These are phyloP conservation scores for Triplophysa dalaica DNA, from an alignment of 2,113 vertebrate genomes.

Conservation along the genomic window DNA sequence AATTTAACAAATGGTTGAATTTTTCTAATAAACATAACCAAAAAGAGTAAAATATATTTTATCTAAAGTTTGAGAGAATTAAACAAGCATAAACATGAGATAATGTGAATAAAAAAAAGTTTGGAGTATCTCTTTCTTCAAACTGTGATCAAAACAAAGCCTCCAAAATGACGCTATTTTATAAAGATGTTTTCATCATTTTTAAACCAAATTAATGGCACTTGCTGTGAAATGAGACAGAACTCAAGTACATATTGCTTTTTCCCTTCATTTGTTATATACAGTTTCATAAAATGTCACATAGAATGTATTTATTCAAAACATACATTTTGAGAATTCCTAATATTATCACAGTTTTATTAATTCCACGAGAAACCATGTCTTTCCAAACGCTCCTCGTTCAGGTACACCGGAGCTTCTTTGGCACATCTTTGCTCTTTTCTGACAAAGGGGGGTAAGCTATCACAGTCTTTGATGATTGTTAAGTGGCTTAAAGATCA, in stretches of 20 bases:
- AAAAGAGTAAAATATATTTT: neutral
- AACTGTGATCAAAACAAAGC: neutral
- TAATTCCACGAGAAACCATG: neutral
- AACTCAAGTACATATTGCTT: neutral
- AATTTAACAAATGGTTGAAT: neutral
- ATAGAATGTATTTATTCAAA: constrained; percentile 10
- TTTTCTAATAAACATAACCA: neutral
- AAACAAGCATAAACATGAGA: constrained; percentile 9
- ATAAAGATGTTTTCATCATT: neutral
- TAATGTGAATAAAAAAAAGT: constrained; percentile 6
- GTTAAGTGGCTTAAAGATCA: constrained; percentile 22
- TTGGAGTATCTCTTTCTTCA: neutral
- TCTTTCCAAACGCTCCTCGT: neutral
- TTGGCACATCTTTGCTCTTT: constrained; percentile 18
- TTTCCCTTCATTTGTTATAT: neutral
- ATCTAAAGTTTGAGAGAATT: constrained; percentile 2
- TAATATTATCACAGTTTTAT: constrained; percentile 21
- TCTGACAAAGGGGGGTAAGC: constrained; percentile 6
- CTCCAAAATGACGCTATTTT: neutral
- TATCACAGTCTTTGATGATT: neutral
- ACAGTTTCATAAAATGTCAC: neutral
- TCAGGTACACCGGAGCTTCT: constrained; percentile 15
- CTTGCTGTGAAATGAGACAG: constrained; percentile 10
- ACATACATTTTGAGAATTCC: constrained; percentile 9
- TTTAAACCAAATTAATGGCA: constrained; percentile 22